Evolutionary conservation across 2,113 vertebrate genomes (phyloP), one percentile per base, ranked within the genome.

Genomic region (Chaetura pelagica): DNA sequence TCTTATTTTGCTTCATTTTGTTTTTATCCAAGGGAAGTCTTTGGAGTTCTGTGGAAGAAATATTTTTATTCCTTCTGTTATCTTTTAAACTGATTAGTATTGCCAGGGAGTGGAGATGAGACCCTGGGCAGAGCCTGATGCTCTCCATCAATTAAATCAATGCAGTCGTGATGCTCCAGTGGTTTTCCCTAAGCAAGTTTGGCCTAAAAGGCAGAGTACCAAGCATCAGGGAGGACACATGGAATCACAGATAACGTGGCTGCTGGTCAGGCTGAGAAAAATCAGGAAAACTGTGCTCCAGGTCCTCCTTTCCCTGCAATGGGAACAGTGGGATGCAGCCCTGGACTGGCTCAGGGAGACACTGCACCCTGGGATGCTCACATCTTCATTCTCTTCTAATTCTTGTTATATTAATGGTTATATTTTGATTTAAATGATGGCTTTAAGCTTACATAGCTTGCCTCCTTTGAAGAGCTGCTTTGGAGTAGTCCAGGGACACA

Each of bases 71-170:
- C 76, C 66, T 86, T 51, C 76, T 78, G 69, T 75, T 91, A n/a
- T 72, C 77, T 92, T 58, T 66, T 27, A 24, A 55, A 26, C 16
- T 2, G 18, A 77, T 80, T 73, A 74, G n/a, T 71, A 44, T 3
- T 63, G 57, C 63, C 76, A 40, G 73, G 77, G 52, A 95, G 83
- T 16, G 7, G 72, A 17, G 67, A 57, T 19, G 59, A 61, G 62
- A 75, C 9, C 34, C 71, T 24, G 83, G 72, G 76, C 83, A 90
- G 76, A 83, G 63, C 79, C 48, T 0, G 0, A 34, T 0, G 3
- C 81, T 64, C 68, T 13, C 75, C 9, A 29, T 96, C 84, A 55
- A 92, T 94, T 34, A 12, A 78, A 92, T 92, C 86, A 24, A 86
- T 93, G 61, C 6, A 4, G 54, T 29, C 2, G 2, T 72, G 91